A percentile compares a stretch with the other conserved stretches of the same genome.
Conservation (phyloP, 2,888 invertebrate genomes). For the Mechanitis mazaeus region DNA sequence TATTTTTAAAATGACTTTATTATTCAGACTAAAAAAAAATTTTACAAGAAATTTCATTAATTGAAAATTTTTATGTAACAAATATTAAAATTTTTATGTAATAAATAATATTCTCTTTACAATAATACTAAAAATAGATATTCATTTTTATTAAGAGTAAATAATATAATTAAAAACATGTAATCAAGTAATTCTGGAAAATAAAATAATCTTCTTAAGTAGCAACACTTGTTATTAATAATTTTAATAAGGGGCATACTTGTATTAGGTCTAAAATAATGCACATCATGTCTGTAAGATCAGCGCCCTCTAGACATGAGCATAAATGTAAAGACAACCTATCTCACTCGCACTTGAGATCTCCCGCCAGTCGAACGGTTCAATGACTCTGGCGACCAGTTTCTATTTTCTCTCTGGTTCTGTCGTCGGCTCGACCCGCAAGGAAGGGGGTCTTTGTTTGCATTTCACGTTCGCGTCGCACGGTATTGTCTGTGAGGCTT, state of each 20-base stretch:
- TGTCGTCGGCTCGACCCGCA: constrained; percentile 65
- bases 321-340: constrained; percentile 31
- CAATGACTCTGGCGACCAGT: constrained; percentile 75
- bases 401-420: constrained; percentile 77
- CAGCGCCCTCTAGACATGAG: constrained; percentile 51
- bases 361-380: constrained; percentile 65
- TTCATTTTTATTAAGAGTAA: too few relatives aligned
- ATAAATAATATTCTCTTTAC: too few relatives aligned
- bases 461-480: constrained; percentile 73
- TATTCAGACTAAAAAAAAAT: too few relatives aligned
- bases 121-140: too few relatives aligned
- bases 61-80: too few relatives aligned
- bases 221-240: background rate
- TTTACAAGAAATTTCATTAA: too few relatives aligned
- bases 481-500: constrained; percentile 63
- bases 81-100: too few relatives aligned
- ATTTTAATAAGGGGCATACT: background rate
- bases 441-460: constrained; percentile 75
- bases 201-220: too few relatives aligned
- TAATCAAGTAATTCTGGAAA: too few relatives aligned
- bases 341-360: constrained; percentile 64
- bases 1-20: too few relatives aligned
- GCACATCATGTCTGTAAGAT: constrained; percentile 21
- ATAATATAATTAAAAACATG: too few relatives aligned
- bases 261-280: constrained; percentile 48